Conservation (phyloP, 2,797 vertebrate species). For the Enteromius mattozi region DNA sequence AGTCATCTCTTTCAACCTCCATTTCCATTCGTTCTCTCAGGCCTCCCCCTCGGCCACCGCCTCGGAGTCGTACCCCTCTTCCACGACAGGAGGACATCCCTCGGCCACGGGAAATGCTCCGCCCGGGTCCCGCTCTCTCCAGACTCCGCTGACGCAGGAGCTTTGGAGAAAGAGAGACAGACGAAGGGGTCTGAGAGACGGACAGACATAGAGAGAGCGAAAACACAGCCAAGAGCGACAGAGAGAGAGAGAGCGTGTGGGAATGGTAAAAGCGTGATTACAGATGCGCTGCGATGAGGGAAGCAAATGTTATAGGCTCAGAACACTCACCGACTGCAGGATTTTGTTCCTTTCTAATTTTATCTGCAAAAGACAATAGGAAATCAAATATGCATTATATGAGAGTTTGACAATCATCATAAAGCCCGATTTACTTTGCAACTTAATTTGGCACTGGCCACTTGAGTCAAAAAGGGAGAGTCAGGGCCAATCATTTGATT, state of each 20-base stretch:
- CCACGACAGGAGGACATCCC: constrained; percentile 59
- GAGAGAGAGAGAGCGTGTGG: background rate
- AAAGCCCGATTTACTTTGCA: background rate
- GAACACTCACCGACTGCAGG: constrained; percentile 73
- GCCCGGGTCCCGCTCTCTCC: constrained; percentile 61
- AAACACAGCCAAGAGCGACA: constrained; percentile 20
- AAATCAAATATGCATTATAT: background rate
- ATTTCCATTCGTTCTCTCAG: constrained; percentile 55
- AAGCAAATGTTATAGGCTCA: constrained; percentile 13
- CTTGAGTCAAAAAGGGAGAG: background rate
- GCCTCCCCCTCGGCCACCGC: constrained; percentile 71
- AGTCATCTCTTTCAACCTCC: constrained; percentile 64
- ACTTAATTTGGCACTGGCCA: background rate
- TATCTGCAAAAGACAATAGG: constrained; percentile 70
- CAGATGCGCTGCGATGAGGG: background rate
- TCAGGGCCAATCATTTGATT: no score
- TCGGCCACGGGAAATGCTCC: constrained; percentile 68
- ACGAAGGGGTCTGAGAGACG: constrained; percentile 70
- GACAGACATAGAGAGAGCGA: constrained; percentile 16
- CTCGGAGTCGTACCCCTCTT: constrained; percentile 76
- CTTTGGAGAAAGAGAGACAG: constrained; percentile 74
- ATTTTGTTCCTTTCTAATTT: constrained; percentile 82
- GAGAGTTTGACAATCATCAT: background rate
- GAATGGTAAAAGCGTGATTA: constrained; percentile 17
- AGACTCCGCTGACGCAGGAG: constrained; percentile 71